phyloP scores from a whole-genome alignment of 2,888 invertebrate species.

The Lagria hirta region DNA sequence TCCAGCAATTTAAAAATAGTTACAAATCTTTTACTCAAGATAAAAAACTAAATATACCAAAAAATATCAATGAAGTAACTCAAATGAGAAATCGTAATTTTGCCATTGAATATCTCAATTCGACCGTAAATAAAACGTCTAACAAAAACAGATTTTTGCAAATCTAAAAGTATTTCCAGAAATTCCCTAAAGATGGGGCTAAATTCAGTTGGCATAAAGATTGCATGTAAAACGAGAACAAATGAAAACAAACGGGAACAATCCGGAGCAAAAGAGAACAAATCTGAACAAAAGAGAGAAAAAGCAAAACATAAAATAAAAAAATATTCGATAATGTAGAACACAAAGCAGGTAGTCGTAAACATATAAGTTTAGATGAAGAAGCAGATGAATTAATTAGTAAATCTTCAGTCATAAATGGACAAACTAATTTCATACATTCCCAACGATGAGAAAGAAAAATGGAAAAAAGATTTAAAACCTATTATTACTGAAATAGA shows the following conservation, averaged over 20 bases:
- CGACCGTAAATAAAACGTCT: constrained; percentile 6
- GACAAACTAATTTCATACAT: no score
- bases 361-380: constrained; percentile 3
- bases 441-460: no score
- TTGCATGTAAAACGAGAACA: constrained; percentile 7
- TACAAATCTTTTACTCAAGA: constrained; percentile 6
- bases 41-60: constrained; percentile 10
- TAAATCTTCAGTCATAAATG: no score
- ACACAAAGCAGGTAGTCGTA: constrained; percentile 9
- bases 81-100: no score
- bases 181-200: constrained; percentile 3
- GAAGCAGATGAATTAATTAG: no score
- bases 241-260: constrained; percentile 6
- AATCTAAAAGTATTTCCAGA: constrained; percentile 11
- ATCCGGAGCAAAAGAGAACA: constrained; percentile 6
- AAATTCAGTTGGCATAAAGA: constrained; percentile 11
- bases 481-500: no score
- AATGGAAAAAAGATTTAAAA: no score
- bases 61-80: constrained; percentile 11
- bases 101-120: no score
- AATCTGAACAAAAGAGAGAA: constrained; percentile 10
- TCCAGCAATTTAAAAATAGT: no score
- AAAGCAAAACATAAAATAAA: constrained; percentile 12
- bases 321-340: constrained; percentile 9
- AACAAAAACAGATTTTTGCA: constrained; percentile 10